These are phyloP conservation scores for Leistus spinibarbis DNA, from an alignment of 2,888 invertebrate genomes.

Conservation along the genomic window DNA sequence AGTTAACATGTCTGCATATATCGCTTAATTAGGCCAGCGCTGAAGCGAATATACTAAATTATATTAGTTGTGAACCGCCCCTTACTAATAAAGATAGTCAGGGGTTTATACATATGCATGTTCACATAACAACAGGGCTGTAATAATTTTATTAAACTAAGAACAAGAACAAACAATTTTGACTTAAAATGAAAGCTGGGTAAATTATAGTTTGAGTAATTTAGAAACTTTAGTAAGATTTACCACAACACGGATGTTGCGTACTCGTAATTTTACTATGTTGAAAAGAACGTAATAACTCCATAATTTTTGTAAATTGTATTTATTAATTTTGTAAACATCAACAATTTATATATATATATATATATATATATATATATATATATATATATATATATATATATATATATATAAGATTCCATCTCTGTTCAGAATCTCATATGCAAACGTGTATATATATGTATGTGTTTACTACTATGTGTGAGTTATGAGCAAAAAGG, in stretches of 20 bases:
- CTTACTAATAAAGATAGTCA: conserved; percentile 6
- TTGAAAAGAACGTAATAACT: too few species aligned
- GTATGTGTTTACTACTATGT: too few species aligned
- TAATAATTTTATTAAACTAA: background rate
- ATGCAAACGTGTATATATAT: background rate
- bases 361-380: too few species aligned
- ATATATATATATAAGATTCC: background rate
- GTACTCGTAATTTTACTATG: too few species aligned
- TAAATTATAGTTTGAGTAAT: too few species aligned
- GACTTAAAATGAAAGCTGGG: too few species aligned
- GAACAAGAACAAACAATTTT: too few species aligned
- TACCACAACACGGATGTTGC: too few species aligned
- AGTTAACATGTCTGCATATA: conserved; percentile 25
- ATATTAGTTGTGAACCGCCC: conserved; percentile 4
- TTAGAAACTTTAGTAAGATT: too few species aligned
- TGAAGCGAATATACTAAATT: conserved; percentile 18
- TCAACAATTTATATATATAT: too few species aligned
- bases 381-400: background rate
- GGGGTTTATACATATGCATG: background rate
- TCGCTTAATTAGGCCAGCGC: conserved; percentile 27
- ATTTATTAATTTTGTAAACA: too few species aligned
- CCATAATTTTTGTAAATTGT: too few species aligned
- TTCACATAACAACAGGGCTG: background rate
- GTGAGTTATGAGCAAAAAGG: background rate
- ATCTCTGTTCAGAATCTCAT: background rate